Conservation (phyloP, 1,140 invertebrate genomes). For the Aplysia californica region DNA sequence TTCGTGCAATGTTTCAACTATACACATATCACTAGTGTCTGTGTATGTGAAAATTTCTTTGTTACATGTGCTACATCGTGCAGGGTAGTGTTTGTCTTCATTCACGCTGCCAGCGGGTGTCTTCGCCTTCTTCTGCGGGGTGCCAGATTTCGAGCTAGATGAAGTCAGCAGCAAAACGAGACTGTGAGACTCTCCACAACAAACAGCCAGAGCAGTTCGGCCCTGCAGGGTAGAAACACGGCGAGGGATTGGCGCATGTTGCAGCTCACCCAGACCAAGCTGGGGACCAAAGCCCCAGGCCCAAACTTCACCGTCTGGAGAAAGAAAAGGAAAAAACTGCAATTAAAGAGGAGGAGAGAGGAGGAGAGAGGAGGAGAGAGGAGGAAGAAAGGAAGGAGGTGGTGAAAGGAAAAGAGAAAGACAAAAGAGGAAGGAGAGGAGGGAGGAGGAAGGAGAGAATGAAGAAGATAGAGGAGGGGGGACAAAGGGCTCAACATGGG, state of each 20-base stretch:
- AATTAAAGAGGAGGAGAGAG: not conserved
- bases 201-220: slow-evolving; percentile 74
- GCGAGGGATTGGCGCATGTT: slow-evolving; percentile 68
- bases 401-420: not conserved
- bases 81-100: slow-evolving; percentile 40
- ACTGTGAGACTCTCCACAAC: slow-evolving; percentile 77
- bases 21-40: slow-evolving; percentile 78
- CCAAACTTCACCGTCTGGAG: slow-evolving; percentile 83
- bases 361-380: not conserved
- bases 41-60: slow-evolving; percentile 70
- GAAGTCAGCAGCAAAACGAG: slow-evolving; percentile 74
- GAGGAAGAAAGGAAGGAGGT: not conserved
- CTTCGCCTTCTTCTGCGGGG: slow-evolving; percentile 72
- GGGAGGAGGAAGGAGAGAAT: not conserved
- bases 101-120: slow-evolving; percentile 74
- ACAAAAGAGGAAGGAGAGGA: not conserved
- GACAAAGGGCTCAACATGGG: not conserved
- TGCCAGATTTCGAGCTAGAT: slow-evolving; percentile 51
- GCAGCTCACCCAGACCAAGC: slow-evolving; percentile 72
- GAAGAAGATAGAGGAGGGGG: not conserved
- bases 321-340: too few relatives aligned
- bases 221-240: slow-evolving; percentile 78
- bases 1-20: slow-evolving; percentile 68
- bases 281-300: slow-evolving; percentile 79
- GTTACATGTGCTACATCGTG: slow-evolving; percentile 53